Percentiles rank a stretch among this genome's conserved stretches.
Evolutionary conservation across 2,888 invertebrate genomes (phyloP).

Genomic region (Ellobium chinense): DNA sequence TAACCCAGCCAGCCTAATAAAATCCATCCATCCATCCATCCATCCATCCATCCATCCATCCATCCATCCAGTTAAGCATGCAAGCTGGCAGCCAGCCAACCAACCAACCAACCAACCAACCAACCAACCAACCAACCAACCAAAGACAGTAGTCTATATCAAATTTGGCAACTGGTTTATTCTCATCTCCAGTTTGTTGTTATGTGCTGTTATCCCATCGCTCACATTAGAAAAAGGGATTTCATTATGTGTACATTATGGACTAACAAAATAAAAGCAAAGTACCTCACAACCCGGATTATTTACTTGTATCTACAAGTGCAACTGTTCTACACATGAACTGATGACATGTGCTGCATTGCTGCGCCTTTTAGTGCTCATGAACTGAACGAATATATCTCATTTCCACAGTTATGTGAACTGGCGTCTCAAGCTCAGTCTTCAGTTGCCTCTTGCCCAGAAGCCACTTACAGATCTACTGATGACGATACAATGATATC

Average conservation of each 20-base stretch:
- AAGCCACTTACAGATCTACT: too few species aligned
- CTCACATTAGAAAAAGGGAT: neutral
- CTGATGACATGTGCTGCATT: too few species aligned
- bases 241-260: too few species aligned
- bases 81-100: neutral
- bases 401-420: too few species aligned
- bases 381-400: too few species aligned
- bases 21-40: neutral
- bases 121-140: neutral
- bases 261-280: too few species aligned
- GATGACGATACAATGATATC: too few species aligned
- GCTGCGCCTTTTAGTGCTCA: too few species aligned
- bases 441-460: too few species aligned
- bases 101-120: neutral
- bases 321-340: too few species aligned
- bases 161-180: neutral
- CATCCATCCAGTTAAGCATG: too few species aligned
- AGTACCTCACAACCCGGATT: neutral
- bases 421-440: too few species aligned
- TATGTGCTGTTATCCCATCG: neutral
- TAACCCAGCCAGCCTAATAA: neutral
- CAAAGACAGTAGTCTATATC: neutral
- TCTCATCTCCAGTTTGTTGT: neutral
- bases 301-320: neutral
- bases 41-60: neutral